Percentiles rank a stretch among this genome's conserved stretches.
phyloP scores from a whole-genome alignment of 2,888 invertebrate genomes.

The Leptopterna dolabrata region DNA sequence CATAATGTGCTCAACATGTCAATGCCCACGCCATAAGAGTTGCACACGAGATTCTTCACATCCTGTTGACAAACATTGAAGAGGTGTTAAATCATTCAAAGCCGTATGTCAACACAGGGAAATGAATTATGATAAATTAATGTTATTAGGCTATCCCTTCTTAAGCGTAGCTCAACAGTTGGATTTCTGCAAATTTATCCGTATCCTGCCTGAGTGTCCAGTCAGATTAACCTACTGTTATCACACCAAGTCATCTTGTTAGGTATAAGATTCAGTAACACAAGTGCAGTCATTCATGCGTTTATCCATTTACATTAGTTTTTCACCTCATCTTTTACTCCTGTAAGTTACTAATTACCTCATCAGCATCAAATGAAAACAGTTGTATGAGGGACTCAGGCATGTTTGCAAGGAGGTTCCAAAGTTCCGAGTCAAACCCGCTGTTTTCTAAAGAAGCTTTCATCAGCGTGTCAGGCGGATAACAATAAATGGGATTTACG shows the following conservation, averaged over 20 bases:
- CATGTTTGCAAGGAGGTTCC: slow-evolving; percentile 69
- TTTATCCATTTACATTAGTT: too few relatives aligned
- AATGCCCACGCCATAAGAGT: slow-evolving; percentile 22
- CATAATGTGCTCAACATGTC: slow-evolving; percentile 68
- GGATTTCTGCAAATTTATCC: too few relatives aligned
- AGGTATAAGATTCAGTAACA: too few relatives aligned
- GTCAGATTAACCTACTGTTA: too few relatives aligned
- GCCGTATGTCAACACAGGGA: not conserved
- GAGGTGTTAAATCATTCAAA: not conserved
- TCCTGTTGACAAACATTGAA: not conserved
- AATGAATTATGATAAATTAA: too few relatives aligned
- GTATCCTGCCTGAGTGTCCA: too few relatives aligned
- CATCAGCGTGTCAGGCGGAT: slow-evolving; percentile 67
- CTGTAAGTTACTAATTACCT: slow-evolving; percentile 65
- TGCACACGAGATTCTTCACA: slow-evolving; percentile 23
- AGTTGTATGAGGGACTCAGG: slow-evolving; percentile 72
- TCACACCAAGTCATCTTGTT: too few relatives aligned
- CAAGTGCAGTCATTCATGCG: too few relatives aligned
- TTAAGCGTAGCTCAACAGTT: too few relatives aligned
- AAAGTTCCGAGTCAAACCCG: slow-evolving; percentile 67
- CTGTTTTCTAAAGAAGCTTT: slow-evolving; percentile 68
- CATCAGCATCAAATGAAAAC: slow-evolving; percentile 71
- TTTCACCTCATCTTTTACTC: too few relatives aligned
- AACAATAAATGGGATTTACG: slow-evolving; percentile 66
- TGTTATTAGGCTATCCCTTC: too few relatives aligned